phyloP scores from a whole-genome alignment of 2,888 invertebrate species.

The Dugesia japonica region DNA sequence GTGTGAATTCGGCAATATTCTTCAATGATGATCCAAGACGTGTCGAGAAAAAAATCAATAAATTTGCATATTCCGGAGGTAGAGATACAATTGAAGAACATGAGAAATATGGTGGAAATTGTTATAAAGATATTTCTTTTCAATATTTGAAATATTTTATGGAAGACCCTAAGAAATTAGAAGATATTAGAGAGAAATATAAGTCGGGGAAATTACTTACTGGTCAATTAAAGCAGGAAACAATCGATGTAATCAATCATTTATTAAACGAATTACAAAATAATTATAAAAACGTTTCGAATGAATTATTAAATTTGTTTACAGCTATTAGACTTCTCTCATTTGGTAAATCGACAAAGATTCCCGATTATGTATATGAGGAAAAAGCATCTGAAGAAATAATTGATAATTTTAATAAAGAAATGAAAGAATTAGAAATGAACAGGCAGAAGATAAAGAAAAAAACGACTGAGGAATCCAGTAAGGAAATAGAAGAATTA shows the following conservation, averaged over 20 bases:
- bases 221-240: background rate
- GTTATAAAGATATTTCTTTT: slow-evolving; percentile 63
- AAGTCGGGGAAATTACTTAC: background rate
- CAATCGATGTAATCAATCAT: background rate
- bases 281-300: too few relatives aligned
- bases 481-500: too few relatives aligned
- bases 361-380: too few relatives aligned
- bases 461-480: too few relatives aligned
- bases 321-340: too few relatives aligned
- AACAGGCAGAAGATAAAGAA: too few relatives aligned
- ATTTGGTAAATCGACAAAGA: too few relatives aligned
- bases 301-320: too few relatives aligned
- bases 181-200: slow-evolving; percentile 54
- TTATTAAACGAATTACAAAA: too few relatives aligned
- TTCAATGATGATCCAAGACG: slow-evolving; percentile 84
- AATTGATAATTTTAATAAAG: too few relatives aligned
- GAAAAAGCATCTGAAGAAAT: too few relatives aligned
- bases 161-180: slow-evolving; percentile 72
- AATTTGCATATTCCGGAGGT: slow-evolving; percentile 94
- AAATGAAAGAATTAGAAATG: too few relatives aligned
- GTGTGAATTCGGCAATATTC: slow-evolving; percentile 76
- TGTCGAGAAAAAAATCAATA: slow-evolving; percentile 60
- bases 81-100: slow-evolving; percentile 82
- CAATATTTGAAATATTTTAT: slow-evolving; percentile 84
- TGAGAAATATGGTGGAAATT: slow-evolving; percentile 65